These are phyloP conservation scores for Xylota sylvarum DNA, from an alignment of 2,888 invertebrate genomes.

Conservation along the genomic window DNA sequence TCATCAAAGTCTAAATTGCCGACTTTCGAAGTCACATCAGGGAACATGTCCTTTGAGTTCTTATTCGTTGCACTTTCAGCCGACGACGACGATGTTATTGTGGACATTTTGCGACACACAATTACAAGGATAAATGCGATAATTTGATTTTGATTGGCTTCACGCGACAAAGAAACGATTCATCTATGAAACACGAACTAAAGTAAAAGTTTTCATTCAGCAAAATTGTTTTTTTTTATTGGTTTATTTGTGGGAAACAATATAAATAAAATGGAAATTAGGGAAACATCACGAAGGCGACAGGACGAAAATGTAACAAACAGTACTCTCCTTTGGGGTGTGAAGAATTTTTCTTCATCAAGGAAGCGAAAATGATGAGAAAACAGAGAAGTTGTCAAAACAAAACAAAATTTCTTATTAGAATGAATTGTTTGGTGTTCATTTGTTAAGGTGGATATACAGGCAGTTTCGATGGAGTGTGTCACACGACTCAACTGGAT, in stretches of 20 bases:
- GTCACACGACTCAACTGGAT: not conserved
- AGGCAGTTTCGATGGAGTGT: not conserved
- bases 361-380: conserved; percentile 33
- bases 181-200: conserved; percentile 9
- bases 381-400: conserved; percentile 64
- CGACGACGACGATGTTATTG: conserved; percentile 58
- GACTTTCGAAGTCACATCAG: conserved; percentile 33
- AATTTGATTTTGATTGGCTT: conserved; percentile 1
- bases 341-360: conserved; percentile 53
- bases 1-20: conserved; percentile 80
- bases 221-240: not conserved
- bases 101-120: conserved; percentile 59
- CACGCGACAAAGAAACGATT: not conserved
- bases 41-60: conserved; percentile 36
- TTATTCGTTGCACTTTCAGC: conserved; percentile 41
- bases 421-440: conserved; percentile 49
- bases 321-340: conserved; percentile 57
- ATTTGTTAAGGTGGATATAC: conserved; percentile 54
- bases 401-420: conserved; percentile 70
- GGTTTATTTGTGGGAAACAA: conserved; percentile 39
- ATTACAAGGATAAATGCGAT: conserved; percentile 19
- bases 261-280: conserved; percentile 47
- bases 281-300: conserved; percentile 64
- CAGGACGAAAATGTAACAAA: conserved; percentile 71
- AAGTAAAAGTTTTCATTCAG: conserved; percentile 18